These are phyloP conservation scores for Hippocampus guttulatus DNA, from an alignment of 2,113 vertebrate genomes.

Conservation along the genomic window DNA sequence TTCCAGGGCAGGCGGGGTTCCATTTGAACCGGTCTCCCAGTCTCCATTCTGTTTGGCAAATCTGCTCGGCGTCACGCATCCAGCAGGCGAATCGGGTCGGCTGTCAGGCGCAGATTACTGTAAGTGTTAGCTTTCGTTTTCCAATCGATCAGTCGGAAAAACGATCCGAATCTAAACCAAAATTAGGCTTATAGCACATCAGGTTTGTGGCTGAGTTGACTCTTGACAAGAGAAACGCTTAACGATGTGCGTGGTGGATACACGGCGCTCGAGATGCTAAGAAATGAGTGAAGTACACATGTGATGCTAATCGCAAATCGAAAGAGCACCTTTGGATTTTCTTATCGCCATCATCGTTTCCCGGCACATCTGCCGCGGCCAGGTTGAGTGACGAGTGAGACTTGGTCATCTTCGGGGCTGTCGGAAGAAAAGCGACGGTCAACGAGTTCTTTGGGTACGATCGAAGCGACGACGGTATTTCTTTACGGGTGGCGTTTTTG, in stretches of 20 bases:
- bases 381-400: conserved; percentile 81
- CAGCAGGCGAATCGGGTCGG: conserved; percentile 72
- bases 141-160: not conserved
- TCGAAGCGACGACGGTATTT: not conserved
- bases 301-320: not conserved
- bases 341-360: conserved; percentile 51
- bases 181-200: too few species aligned
- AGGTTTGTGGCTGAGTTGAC: too few species aligned
- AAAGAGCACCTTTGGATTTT: conserved; percentile 59
- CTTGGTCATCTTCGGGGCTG: conserved; percentile 68
- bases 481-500: conserved; percentile 60
- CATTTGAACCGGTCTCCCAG: conserved; percentile 77
- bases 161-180: too few species aligned
- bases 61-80: conserved; percentile 73
- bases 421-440: conserved; percentile 42
- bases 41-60: conserved; percentile 73
- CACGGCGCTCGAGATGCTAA: too few species aligned
- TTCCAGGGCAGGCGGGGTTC: conserved; percentile 81
- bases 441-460: not conserved
- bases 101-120: conserved; percentile 21
- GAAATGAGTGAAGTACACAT: not conserved
- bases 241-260: too few species aligned
- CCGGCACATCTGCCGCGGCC: conserved; percentile 69
- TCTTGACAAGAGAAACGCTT: too few species aligned
- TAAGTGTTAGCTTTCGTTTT: not conserved